Base-by-base conservation (phyloP, 2,113 vertebrate species). In the Cyanoderma ruficeps region DNA sequence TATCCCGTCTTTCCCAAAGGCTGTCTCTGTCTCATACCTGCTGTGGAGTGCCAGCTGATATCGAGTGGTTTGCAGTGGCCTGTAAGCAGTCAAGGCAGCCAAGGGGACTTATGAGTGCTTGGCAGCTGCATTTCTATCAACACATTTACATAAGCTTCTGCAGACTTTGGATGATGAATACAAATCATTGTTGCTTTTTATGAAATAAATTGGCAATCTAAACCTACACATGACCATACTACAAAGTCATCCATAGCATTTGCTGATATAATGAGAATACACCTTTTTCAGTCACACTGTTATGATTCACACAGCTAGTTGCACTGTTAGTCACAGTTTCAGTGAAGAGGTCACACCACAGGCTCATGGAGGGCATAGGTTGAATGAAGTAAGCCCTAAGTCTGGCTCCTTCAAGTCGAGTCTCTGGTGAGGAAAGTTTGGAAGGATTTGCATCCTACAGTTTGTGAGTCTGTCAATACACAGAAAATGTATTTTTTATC, bases 31-130 rank as follows among this genome's bases (percentile, higher is more conserved):
- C 42, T 50, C 10, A 3, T 22, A 25, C 2, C 1, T 1, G 5
- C 39, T 7, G 0, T 49, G 37, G 8, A 7, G 10, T 50, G 42
- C n/a, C 11, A 5, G 15, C 11, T 72, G 15, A 47, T 37, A 37
- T 30, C 0, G 0, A 52, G 15, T 3, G 0, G 11, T 56, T 88
- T 1, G 0, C 37, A 53, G 25, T 15, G 61, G 23, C 24, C 44
- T n/a, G 16, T 10, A 44, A 3, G 25, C 1, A 1, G 7, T 41
- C 20, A 61, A 85, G 46, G 21, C 3, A 2, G 16, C 35, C 27
- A 3, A 1, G 1, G 22, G 19, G 8, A 21, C 30, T 30, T 8
- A 50, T 3, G 21, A 44, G 49, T 68, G 16, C 24, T 83, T 42
- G 59, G n/a, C 23, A 76, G 21, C 39, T 47, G 13, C 53, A 37